Percentiles rank a stretch among this genome's conserved stretches.
These are phyloP conservation scores for Tethea ocularis DNA, from an alignment of 2,888 invertebrate genomes.

Conservation along the genomic window DNA sequence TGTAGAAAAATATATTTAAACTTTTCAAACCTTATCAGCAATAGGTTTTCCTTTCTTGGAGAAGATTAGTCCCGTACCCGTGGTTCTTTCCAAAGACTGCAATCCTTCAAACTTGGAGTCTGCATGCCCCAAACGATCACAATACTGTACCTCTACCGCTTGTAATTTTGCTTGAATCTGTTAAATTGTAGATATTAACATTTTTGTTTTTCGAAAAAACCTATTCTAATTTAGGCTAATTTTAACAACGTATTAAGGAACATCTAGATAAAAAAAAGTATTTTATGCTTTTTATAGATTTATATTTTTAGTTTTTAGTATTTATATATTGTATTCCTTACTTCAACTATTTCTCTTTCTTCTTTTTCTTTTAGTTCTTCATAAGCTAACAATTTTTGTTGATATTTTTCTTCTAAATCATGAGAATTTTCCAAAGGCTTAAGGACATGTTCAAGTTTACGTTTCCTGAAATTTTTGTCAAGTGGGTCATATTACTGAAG, in stretches of 20 bases:
- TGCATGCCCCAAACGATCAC: conserved; percentile 49
- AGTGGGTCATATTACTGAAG: too few species aligned
- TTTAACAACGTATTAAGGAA: too few species aligned
- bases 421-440: conserved; percentile 62
- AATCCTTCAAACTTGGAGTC: conserved; percentile 63
- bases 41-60: conserved; percentile 78
- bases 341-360: conserved; percentile 66
- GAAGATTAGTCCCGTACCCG: conserved; percentile 72
- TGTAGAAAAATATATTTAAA: not conserved
- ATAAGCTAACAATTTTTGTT: conserved; percentile 61
- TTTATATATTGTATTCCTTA: conserved; percentile 33
- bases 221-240: too few species aligned
- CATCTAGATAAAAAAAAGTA: too few species aligned
- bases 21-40: conserved; percentile 65
- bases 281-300: not conserved
- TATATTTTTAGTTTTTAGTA: not conserved
- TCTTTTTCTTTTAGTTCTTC: conserved; percentile 67
- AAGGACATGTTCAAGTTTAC: conserved; percentile 73
- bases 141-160: conserved; percentile 52
- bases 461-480: conserved; percentile 53
- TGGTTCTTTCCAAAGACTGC: conserved; percentile 60
- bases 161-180: conserved; percentile 66
- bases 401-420: conserved; percentile 76
- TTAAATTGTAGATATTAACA: not conserved
- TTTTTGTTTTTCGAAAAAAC: too few species aligned